Evolutionary conservation across 2,113 vertebrate species (phyloP).

Genomic region (Cololabis saira): DNA sequence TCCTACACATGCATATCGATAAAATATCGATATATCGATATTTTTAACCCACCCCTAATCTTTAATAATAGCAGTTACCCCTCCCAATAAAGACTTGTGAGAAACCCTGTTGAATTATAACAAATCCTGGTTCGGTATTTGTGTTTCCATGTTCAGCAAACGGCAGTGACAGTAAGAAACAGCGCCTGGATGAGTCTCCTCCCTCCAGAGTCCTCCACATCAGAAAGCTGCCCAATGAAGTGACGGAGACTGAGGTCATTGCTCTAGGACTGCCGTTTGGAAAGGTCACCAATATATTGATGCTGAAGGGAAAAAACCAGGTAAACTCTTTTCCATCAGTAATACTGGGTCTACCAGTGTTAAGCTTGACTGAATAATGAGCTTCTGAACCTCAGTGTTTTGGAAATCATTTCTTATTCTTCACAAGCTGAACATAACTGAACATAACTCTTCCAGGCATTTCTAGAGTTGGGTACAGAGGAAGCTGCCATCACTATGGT

Average conservation of each 20-base stretch:
- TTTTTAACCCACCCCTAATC: too few species aligned
- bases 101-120: not conserved
- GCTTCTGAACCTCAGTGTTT: too few species aligned
- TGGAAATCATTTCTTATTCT: not conserved
- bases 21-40: too few species aligned
- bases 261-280: conserved; percentile 97
- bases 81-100: not conserved
- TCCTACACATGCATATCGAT: too few species aligned
- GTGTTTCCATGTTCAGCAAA: conserved; percentile 84
- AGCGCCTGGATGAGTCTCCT: conserved; percentile 93
- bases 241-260: conserved; percentile 98
- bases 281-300: conserved; percentile 98
- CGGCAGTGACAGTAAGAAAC: conserved; percentile 98
- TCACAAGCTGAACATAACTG: conserved; percentile 6
- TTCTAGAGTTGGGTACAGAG: conserved; percentile 96
- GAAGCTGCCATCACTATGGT: conserved; percentile 98
- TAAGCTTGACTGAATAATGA: too few species aligned
- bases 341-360: too few species aligned
- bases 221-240: conserved; percentile 96
- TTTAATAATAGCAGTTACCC: too few species aligned
- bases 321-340: conserved; percentile 62
- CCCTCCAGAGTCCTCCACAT: conserved; percentile 98
- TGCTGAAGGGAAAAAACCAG: conserved; percentile 99
- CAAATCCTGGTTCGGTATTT: not conserved
- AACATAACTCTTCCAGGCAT: conserved; percentile 86